These are phyloP conservation scores for Ceyx melanurus DNA, from an alignment of 2,113 vertebrate genomes.

Conservation along the genomic window DNA sequence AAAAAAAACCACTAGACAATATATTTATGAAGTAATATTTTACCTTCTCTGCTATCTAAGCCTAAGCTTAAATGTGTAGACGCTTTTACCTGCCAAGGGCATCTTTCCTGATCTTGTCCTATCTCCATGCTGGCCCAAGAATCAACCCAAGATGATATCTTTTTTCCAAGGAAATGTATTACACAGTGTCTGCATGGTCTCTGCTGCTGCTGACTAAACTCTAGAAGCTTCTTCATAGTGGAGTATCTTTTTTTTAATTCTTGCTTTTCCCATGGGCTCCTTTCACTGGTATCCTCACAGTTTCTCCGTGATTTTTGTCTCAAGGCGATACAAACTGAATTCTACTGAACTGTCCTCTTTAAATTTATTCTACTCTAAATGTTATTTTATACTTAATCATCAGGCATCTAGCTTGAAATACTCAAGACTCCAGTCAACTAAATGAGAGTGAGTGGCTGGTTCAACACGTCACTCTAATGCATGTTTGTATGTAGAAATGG, in stretches of 20 bases:
- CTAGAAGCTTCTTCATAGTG: neutral
- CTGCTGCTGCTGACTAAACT: neutral
- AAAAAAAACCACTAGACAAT: neutral
- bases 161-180: neutral
- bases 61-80: neutral
- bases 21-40: neutral
- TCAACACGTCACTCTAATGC: neutral
- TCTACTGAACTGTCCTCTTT: neutral
- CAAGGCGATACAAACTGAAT: neutral
- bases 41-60: neutral
- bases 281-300: neutral
- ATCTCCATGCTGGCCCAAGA: neutral
- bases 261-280: neutral
- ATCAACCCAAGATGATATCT: neutral
- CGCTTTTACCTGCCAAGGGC: neutral
- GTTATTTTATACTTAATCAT: neutral
- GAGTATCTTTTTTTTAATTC: neutral
- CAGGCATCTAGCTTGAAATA: neutral
- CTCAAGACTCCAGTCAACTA: neutral
- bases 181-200: neutral
- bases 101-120: neutral
- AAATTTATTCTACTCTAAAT: neutral
- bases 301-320: neutral
- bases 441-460: neutral
- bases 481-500: neutral